Evolutionary conservation across 2,888 invertebrate species (phyloP).

Genomic region (Trissonchulus latispiculum): DNA sequence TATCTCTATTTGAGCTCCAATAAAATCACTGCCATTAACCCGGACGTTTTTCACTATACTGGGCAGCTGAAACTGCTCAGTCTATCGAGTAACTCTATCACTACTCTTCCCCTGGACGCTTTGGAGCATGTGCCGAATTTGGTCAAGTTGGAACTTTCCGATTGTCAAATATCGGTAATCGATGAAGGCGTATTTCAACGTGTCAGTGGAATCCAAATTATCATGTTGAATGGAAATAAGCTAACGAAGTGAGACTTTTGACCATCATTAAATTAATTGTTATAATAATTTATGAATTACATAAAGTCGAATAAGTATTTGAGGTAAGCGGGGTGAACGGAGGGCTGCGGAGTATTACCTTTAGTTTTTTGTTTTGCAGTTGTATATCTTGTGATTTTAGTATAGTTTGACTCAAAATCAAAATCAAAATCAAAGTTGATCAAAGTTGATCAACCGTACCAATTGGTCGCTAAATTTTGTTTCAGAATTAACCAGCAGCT

Average conservation of each 20-base stretch:
- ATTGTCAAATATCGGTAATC: slow-evolving; percentile 41
- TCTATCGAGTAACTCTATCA: slow-evolving; percentile 43
- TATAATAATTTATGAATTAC: too few relatives aligned
- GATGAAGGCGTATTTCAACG: slow-evolving; percentile 41
- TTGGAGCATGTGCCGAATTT: slow-evolving; percentile 39
- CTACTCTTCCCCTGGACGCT: slow-evolving; percentile 40
- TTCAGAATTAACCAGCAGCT: slow-evolving; percentile 39
- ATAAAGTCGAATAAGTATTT: too few relatives aligned
- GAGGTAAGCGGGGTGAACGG: too few relatives aligned
- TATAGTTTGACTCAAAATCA: too few relatives aligned
- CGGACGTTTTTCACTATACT: slow-evolving; percentile 36
- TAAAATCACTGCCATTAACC: slow-evolving; percentile 39
- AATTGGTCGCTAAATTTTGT: too few relatives aligned
- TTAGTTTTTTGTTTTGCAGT: neutral
- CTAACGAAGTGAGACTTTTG: slow-evolving; percentile 24
- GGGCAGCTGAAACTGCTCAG: slow-evolving; percentile 26
- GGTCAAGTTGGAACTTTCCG: slow-evolving; percentile 43
- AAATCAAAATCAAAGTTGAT: neutral
- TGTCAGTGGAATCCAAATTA: slow-evolving; percentile 39
- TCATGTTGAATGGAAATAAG: slow-evolving; percentile 43
- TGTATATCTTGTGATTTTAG: too few relatives aligned
- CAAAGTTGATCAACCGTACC: too few relatives aligned
- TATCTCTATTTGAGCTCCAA: slow-evolving; percentile 43
- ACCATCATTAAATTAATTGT: too few relatives aligned
- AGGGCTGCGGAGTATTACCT: too few relatives aligned